A percentile compares a stretch with the other conserved stretches of the same genome.
These are phyloP conservation scores for Steinernema hermaphroditum DNA, from an alignment of 2,888 invertebrate genomes.

Conservation along the genomic window DNA sequence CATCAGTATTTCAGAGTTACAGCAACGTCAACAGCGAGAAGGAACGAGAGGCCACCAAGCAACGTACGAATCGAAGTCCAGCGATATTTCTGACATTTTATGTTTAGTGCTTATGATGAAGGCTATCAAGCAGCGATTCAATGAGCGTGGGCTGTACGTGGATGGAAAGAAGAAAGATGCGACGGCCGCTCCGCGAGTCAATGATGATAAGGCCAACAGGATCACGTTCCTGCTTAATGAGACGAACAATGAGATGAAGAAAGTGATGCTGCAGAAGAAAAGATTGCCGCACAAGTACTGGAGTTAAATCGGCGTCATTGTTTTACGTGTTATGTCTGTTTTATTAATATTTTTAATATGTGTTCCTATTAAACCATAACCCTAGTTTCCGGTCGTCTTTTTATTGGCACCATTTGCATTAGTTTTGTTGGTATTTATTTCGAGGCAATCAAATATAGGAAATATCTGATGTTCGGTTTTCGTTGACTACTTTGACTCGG, in stretches of 20 bases:
- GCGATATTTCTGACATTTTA: background rate
- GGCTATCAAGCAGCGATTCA: background rate
- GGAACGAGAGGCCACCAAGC: background rate
- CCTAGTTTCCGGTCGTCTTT: too few species aligned
- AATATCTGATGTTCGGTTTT: constrained; percentile 14
- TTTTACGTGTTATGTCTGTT: background rate
- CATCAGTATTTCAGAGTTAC: constrained; percentile 1
- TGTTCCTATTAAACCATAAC: background rate
- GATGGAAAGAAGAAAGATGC: background rate
- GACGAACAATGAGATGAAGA: background rate
- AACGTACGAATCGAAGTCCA: background rate
- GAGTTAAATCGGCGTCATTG: background rate
- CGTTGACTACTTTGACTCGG: too few species aligned
- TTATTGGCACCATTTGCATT: too few species aligned
- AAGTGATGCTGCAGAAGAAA: constrained; percentile 1
- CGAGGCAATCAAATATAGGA: too few species aligned
- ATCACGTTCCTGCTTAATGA: constrained; percentile 13
- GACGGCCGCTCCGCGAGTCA: background rate
- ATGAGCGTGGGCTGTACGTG: background rate
- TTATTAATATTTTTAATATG: too few species aligned
- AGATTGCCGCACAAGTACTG: background rate
- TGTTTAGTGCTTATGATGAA: constrained; percentile 16
- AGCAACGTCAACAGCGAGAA: constrained; percentile 14
- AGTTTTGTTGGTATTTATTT: too few species aligned
- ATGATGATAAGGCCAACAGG: background rate